Evolutionary conservation across 2,888 invertebrate genomes (phyloP).

Genomic region (Slavum lentiscoides): DNA sequence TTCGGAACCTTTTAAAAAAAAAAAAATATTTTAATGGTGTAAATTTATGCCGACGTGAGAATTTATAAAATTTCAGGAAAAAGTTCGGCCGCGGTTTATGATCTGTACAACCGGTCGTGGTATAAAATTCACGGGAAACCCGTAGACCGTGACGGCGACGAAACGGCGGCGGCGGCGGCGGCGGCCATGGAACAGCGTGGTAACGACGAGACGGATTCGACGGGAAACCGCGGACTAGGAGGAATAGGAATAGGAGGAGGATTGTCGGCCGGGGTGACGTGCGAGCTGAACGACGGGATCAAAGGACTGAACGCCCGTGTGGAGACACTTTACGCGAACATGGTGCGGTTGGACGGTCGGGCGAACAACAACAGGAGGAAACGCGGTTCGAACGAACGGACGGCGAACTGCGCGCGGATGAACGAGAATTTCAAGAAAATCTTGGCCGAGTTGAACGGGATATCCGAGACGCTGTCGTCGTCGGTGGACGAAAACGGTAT

Average conservation of each 20-base stretch:
- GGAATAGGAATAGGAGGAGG: constrained; percentile 4
- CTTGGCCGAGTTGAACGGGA: background rate
- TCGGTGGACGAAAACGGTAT: constrained; percentile 13
- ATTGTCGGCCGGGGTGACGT: background rate
- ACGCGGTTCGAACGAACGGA: background rate
- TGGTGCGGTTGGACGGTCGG: background rate
- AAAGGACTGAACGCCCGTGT: constrained; percentile 11
- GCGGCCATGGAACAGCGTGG: background rate
- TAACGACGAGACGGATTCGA: background rate
- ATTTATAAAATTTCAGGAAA: constrained; percentile 17
- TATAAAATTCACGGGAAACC: background rate
- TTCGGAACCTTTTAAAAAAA: background rate
- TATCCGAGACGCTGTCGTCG: background rate
- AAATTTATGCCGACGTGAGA: background rate
- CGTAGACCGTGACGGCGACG: background rate
- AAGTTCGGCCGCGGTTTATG: background rate
- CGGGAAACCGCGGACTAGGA: background rate
- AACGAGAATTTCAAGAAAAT: constrained; percentile 27
- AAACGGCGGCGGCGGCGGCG: accelerated
- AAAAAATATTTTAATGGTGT: background rate
- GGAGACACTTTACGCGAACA: constrained; percentile 1
- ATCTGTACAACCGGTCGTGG: background rate
- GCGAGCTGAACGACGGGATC: background rate
- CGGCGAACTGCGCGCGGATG: constrained; percentile 23
- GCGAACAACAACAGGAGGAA: background rate